phyloP scores from a whole-genome alignment of 2,113 vertebrate genomes.

The Chelonoidis abingdonii region DNA sequence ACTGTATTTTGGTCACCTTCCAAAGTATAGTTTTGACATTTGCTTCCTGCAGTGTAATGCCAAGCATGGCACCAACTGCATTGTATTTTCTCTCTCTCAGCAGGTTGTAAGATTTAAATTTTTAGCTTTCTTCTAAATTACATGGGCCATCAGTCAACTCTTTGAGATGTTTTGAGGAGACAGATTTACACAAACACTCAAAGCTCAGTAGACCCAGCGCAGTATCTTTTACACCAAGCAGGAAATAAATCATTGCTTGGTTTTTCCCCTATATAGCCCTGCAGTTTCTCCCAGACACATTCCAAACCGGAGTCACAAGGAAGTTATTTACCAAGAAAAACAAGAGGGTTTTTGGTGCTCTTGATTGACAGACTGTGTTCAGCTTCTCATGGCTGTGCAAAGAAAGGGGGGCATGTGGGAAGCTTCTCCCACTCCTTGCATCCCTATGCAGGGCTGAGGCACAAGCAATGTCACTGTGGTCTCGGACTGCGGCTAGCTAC shows the following conservation, averaged over 20 bases:
- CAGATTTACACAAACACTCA: slow-evolving; percentile 75
- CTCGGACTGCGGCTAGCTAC: neutral
- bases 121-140: slow-evolving; percentile 71
- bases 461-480: neutral
- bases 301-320: neutral
- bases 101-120: slow-evolving; percentile 56
- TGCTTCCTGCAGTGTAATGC: neutral
- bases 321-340: neutral
- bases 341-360: neutral
- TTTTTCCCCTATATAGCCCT: neutral
- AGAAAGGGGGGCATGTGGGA: neutral
- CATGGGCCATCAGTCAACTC: slow-evolving; percentile 72
- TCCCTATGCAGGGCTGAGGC: neutral
- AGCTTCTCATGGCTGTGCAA: neutral
- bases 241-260: slow-evolving; percentile 68
- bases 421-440: neutral
- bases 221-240: slow-evolving; percentile 50
- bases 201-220: slow-evolving; percentile 55
- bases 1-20: slow-evolving; percentile 1
- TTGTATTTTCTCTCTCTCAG: slow-evolving; percentile 25
- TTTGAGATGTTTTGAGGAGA: slow-evolving; percentile 69
- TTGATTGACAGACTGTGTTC: neutral
- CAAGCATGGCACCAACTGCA: neutral
- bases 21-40: slow-evolving; percentile 15
- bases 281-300: slow-evolving; percentile 48